phyloP scores from a whole-genome alignment of 2,888 invertebrate genomes.

The Scaptomyza caliginosa region DNA sequence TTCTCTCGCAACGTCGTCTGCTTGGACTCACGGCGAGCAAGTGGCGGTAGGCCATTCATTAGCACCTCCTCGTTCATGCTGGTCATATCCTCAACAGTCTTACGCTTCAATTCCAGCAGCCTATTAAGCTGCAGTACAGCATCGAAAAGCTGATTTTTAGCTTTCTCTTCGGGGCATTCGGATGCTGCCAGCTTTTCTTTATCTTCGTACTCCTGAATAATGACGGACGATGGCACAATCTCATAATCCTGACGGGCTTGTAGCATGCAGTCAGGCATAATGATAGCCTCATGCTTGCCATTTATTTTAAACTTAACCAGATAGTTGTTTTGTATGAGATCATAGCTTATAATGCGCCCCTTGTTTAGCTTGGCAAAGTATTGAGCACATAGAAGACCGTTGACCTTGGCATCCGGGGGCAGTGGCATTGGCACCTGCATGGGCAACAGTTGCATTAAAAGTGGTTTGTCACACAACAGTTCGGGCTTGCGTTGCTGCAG shows the following conservation, averaged over 20 bases:
- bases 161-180: not conserved
- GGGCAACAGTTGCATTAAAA: conserved; percentile 36
- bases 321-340: conserved; percentile 36
- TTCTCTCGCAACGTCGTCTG: conserved; percentile 24
- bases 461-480: not conserved
- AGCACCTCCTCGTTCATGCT: conserved; percentile 43
- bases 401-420: conserved; percentile 34
- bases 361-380: conserved; percentile 14
- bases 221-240: conserved; percentile 4
- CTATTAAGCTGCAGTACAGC: conserved; percentile 44
- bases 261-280: conserved; percentile 33
- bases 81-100: conserved; percentile 39
- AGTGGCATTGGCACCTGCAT: conserved; percentile 44
- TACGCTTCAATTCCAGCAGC: conserved; percentile 27
- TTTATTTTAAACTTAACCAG: conserved; percentile 31
- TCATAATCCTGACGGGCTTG: conserved; percentile 21
- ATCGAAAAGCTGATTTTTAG: conserved; percentile 20
- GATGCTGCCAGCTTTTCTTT: not conserved
- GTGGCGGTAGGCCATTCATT: not conserved
- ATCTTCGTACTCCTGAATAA: conserved; percentile 21
- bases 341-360: conserved; percentile 37
- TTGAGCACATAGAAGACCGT: conserved; percentile 14
- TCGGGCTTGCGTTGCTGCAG: conserved; percentile 41
- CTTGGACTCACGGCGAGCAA: conserved; percentile 43
- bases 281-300: conserved; percentile 8